Base-by-base conservation (phyloP, 2,888 invertebrate genomes). In the Bembecia ichneumoniformis region DNA sequence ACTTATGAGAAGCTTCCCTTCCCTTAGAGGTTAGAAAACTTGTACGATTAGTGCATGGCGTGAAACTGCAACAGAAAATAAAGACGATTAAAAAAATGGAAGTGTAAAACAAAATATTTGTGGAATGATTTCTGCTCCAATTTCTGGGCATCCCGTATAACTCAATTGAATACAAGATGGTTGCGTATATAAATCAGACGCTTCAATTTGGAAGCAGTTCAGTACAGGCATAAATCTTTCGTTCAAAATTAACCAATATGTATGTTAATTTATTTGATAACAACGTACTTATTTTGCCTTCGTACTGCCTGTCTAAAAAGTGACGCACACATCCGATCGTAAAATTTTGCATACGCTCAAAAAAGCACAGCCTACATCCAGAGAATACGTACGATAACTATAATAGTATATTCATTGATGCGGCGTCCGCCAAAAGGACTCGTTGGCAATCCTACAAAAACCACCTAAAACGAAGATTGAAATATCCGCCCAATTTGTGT, bases 401-500 rank as follows among this genome's bases (percentile, higher is more conserved):
- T 63, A 71, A 68, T 66, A 69, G 68, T 71, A 76, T 74, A 76
- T 74, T 75, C 74, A 75, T 74, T 63, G 71, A 60, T 63, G 58
- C 68, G 61, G 65, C 57, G 17, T 59, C 51, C 51, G 61, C 63
- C 64, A 66, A 68, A 71, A 44, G 14, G 54, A 43, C 51, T 50
- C 59, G 53, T 51, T 57, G 49, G 51, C 55, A 55, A 52, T 54
- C 58, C 56, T 62, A 61, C 68, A 78, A 77, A 70, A 70, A 72
- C 52, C 57, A 52, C 52, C 57, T 55, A 57, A 61, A 66, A 64
- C 59, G 50, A 58, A 76, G 84, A 86, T 82, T 82, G 84, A 82
- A 77, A 82, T 84, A 83, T 86, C 86, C 86, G 74, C 71, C 84
- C 86, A 86, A 86, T 86, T 86, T 84, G 81, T 74, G 76, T 82